These are phyloP conservation scores for Xanthorhoe designata DNA, from an alignment of 2,888 invertebrate species.

Conservation along the genomic window DNA sequence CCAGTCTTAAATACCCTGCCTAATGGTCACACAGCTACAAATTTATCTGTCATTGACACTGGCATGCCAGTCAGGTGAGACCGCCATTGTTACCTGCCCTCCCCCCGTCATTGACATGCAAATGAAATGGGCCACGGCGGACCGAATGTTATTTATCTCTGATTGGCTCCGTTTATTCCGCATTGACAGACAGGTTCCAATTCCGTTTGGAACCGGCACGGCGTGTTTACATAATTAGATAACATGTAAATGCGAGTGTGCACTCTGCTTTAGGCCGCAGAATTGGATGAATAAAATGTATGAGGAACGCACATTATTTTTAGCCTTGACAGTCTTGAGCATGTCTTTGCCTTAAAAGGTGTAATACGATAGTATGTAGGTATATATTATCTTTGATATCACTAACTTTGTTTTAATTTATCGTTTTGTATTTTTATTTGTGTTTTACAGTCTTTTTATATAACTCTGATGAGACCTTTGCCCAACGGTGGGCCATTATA, in stretches of 20 bases:
- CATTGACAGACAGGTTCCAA: slow-evolving; percentile 79
- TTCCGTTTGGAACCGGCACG: slow-evolving; percentile 65
- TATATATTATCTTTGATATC: neutral
- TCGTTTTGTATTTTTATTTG: too few relatives aligned
- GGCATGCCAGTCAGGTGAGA: slow-evolving; percentile 64
- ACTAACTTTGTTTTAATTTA: neutral
- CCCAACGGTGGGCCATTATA: too few relatives aligned
- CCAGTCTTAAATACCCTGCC: slow-evolving; percentile 42
- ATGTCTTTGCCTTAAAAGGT: neutral
- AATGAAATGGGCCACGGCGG: slow-evolving; percentile 77
- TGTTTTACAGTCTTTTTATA: too few relatives aligned
- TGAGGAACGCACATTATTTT: slow-evolving; percentile 1
- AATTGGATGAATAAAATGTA: slow-evolving; percentile 11
- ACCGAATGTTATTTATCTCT: slow-evolving; percentile 82
- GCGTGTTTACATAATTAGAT: slow-evolving; percentile 68
- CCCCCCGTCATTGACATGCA: slow-evolving; percentile 76
- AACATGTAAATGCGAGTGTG: slow-evolving; percentile 54
- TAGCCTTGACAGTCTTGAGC: neutral
- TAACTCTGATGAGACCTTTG: too few relatives aligned
- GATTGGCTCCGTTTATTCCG: slow-evolving; percentile 82
- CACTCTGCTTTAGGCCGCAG: slow-evolving; percentile 27
- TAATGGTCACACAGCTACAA: slow-evolving; percentile 41
- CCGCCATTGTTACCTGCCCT: slow-evolving; percentile 64
- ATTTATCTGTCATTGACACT: slow-evolving; percentile 47
- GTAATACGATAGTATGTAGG: neutral